A percentile compares a stretch with the other conserved stretches of the same genome.
Evolutionary conservation across 2,888 invertebrate genomes (phyloP).

Genomic region (Acanthoscelides obtectus): DNA sequence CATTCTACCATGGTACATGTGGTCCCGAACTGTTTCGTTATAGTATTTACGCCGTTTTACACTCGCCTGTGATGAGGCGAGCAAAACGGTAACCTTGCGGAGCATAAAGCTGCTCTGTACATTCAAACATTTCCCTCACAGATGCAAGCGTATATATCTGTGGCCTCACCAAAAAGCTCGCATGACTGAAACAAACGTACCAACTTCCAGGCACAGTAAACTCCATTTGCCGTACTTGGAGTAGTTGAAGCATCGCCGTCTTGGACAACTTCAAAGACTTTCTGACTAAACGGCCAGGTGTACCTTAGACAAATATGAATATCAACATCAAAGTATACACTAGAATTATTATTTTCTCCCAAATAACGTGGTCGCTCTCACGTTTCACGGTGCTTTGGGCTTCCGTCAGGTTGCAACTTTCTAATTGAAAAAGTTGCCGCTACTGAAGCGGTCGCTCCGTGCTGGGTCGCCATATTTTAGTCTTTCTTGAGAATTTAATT

Average conservation of each 20-base stretch:
- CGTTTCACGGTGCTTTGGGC: background rate
- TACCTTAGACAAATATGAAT: background rate
- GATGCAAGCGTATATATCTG: background rate
- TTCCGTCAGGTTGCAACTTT: constrained; percentile 5
- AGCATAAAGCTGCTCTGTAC: no score
- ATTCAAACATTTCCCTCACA: no score
- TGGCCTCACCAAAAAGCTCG: background rate
- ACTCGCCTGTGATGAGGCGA: no score
- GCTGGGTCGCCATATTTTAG: background rate
- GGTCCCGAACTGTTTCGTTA: no score
- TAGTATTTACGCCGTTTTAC: no score
- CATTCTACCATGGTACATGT: no score
- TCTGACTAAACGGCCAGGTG: background rate
- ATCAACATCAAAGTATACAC: background rate
- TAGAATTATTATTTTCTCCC: background rate
- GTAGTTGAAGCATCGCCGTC: background rate
- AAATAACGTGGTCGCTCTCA: background rate
- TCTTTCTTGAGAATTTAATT: background rate
- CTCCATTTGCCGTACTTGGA: background rate
- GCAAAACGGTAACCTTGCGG: no score
- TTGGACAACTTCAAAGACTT: background rate
- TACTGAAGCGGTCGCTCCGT: background rate
- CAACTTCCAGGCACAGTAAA: background rate
- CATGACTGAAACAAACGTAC: background rate
- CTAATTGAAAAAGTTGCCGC: constrained; percentile 13